Conservation (phyloP, 2,888 invertebrate genomes). For the Strigamia maritima region DNA sequence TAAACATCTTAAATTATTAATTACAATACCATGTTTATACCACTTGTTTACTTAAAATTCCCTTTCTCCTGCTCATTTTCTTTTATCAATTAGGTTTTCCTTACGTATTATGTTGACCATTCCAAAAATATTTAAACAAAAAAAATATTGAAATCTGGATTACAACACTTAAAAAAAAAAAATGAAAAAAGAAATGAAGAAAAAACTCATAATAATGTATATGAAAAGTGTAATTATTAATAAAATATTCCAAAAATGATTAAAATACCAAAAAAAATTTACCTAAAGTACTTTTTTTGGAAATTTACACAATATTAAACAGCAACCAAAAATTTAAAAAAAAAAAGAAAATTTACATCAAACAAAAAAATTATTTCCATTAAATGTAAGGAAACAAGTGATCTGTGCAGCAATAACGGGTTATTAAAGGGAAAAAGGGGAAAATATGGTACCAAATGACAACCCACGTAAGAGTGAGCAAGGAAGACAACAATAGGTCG, state of each 20-base stretch:
- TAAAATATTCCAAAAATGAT: constrained; percentile 46
- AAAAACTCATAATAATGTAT: constrained; percentile 45
- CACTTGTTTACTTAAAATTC: not conserved
- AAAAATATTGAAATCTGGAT: constrained; percentile 30
- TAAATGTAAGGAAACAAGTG: constrained; percentile 3
- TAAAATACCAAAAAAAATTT: not conserved
- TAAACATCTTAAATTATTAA: constrained; percentile 12
- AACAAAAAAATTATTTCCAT: not conserved
- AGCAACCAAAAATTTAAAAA: not conserved
- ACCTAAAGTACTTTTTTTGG: not conserved
- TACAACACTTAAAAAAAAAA: not conserved
- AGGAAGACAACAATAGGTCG: constrained; percentile 38
- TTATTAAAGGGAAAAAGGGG: not conserved
- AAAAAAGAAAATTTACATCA: constrained; percentile 10
- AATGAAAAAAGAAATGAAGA: not conserved
- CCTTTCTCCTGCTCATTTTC: not conserved
- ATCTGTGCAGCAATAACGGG: constrained; percentile 9
- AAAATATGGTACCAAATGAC: constrained; percentile 25
- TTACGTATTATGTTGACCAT: constrained; percentile 36
- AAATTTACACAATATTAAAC: constrained; percentile 4
- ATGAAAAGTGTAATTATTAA: constrained; percentile 48
- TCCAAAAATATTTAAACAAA: constrained; percentile 22
- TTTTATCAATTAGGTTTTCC: not conserved
- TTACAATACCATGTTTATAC: constrained; percentile 4
- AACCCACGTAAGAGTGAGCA: constrained; percentile 35